Evolutionary conservation across 2,888 invertebrate genomes (phyloP), one percentile per base, ranked within the genome.

Genomic region (Dolichopus griseipennis): DNA sequence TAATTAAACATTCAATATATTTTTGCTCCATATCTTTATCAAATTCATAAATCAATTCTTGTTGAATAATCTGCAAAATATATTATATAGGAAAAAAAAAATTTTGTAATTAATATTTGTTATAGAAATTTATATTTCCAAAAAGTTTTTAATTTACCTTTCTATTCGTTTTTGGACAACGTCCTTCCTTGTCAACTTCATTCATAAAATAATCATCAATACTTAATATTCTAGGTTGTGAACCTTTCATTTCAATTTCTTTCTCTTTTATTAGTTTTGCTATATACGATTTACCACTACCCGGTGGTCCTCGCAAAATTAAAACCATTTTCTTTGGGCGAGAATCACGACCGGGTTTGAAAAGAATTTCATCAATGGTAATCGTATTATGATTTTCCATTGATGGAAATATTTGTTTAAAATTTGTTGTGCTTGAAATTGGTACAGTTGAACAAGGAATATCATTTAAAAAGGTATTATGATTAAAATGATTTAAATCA

Each of bases 201-300:
- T 91, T 88, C 86, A 96, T 90, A 77, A 96, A 97, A 82, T 97
- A 97, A 82, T 97, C 97, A 79, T 97, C 97, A 70, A 97, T 86
- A 70, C 94, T 95, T 76, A 97, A 85, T 76, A 97, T 93, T 73
- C 97, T 85, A 0, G 93, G 95, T n/a, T 93, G 90, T 69, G 90
- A 89, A 7, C 94, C 95, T 62, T 92, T 91, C 82, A 90, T 88
- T 78, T 93, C 92, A 0, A 92, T 87, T 84, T 90, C 90, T 76
- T 85, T 86, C 69, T 89, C 89, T 78, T 95, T 93, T 73, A 95
- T 93, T 70, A 94, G 82, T 82, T 92, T 93, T 0, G 95, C 93
- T 70, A 94, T 85, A 80, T 90, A 91, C 9, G 95, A 93, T 83
- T 97, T 97, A 61, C 97, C 97, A 80, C 95, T 92, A 12, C 97